Base-by-base conservation (phyloP, 2,888 invertebrate species). In the Callinectes sapidus region DNA sequence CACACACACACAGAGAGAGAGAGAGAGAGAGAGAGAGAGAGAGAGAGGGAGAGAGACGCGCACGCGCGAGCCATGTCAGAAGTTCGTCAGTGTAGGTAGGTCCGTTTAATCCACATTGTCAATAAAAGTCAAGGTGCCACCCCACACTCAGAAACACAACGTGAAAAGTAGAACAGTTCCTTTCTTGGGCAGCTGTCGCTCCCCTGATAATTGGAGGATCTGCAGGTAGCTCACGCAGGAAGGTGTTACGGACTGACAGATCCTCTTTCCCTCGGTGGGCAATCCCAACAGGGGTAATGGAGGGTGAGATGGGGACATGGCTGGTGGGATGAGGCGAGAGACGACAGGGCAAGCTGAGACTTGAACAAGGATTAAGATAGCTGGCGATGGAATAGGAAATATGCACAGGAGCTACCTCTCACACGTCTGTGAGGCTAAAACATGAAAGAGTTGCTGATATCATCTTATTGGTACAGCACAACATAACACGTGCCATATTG, bases 201-300 rank as follows among this genome's bases (percentile, higher is more conserved):
- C 61, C 71, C 71, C 71, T 32, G 28, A 77, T 77, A 77, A 77
- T 77, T 77, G 71, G 71, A 77, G 13, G 71, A 77, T n/a, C 32
- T 23, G 13, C 71, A 77, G 71, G 71, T 32, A 28, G 71, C 28
- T 77, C 28, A n/a, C 13, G 71, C 23, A 23, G 71, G 71, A n/a
- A 77, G 71, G 32, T n/a, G 71, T 28, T 77, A n/a, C 13, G 71
- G n/a, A 28, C 28, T 77, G 28, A 77, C 71, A 32, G 71, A 77
- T 77, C 32, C 71, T 32, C 71, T 77, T 77, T n/a, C 71, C 71
- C 71, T 77, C 32, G 13, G n/a, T 28, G 71, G 13, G 71, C 28
- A 77, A 77, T 77, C 71, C 71, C 71, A n/a, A 77, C 8, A 13
- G 0, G 28, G 13, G 71, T 77, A 28, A 77, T 77, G 87, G n/a